These are phyloP conservation scores for Coleophora flavipennella DNA, from an alignment of 2,888 invertebrate species.

Conservation along the genomic window DNA sequence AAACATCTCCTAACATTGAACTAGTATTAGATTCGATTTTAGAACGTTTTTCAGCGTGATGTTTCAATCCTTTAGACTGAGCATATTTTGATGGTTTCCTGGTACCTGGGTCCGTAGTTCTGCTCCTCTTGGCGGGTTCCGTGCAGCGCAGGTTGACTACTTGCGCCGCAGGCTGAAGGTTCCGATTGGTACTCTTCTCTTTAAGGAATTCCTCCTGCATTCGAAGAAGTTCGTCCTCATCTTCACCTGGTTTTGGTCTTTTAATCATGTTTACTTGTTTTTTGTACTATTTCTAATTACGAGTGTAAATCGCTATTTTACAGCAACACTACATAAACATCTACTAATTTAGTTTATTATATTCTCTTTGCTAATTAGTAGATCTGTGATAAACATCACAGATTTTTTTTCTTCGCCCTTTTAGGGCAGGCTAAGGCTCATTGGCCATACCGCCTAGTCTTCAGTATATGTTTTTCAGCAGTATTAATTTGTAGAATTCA, in stretches of 20 bases:
- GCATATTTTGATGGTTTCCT: constrained; percentile 60
- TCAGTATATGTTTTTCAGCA: no score
- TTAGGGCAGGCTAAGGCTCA: no score
- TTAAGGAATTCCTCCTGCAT: constrained; percentile 81
- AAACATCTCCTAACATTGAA: constrained; percentile 37
- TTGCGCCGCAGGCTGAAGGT: constrained; percentile 75
- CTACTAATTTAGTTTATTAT: no score
- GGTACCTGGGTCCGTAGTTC: constrained; percentile 14
- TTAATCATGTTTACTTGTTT: constrained; percentile 74
- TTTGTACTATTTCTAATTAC: no score
- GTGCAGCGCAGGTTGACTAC: constrained; percentile 57
- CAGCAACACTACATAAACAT: no score
- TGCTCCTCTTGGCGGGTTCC: constrained; percentile 33
- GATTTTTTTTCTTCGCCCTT: no score
- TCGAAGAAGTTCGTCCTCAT: constrained; percentile 80
- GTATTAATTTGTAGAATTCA: no score
- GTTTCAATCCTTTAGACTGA: constrained; percentile 43
- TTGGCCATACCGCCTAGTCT: no score
- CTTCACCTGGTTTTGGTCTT: constrained; percentile 79
- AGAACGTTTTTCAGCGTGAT: constrained; percentile 52
- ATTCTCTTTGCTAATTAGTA: no score
- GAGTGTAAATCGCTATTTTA: no score
- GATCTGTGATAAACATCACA: no score
- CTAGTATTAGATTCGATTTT: constrained; percentile 26
- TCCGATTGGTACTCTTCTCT: constrained; percentile 66